Conservation (phyloP, 2,888 invertebrate genomes). For the Ligdia adustata region DNA sequence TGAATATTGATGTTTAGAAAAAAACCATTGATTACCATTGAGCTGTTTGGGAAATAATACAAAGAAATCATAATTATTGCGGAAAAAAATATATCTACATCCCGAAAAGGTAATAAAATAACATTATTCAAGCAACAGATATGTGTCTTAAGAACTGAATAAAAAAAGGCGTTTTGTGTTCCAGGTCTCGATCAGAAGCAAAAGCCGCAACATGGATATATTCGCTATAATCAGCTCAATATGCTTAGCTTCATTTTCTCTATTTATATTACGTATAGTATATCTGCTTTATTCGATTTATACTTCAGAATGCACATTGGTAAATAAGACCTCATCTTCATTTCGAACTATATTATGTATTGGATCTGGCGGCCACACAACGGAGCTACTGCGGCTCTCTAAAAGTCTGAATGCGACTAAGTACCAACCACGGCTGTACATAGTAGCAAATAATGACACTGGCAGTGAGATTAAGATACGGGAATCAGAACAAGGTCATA, state of each 20-base stretch:
- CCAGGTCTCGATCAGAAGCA: not conserved
- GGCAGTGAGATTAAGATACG: slow-evolving; percentile 89
- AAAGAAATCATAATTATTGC: too few species aligned
- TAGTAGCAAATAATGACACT: slow-evolving; percentile 90
- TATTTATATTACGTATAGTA: slow-evolving; percentile 37
- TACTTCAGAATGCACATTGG: slow-evolving; percentile 49
- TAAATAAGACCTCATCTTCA: slow-evolving; percentile 40
- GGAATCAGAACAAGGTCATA: slow-evolving; percentile 67
- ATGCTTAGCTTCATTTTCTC: slow-evolving; percentile 14
- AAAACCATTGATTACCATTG: too few species aligned
- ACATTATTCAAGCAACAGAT: too few species aligned
- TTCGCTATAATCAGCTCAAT: slow-evolving; percentile 13
- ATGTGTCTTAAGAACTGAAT: too few species aligned
- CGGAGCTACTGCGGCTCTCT: slow-evolving; percentile 94
- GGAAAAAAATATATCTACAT: too few species aligned
- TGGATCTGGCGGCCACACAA: slow-evolving; percentile 96
- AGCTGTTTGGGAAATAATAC: too few species aligned
- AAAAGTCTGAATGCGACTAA: slow-evolving; percentile 84
- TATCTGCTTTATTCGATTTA: slow-evolving; percentile 54
- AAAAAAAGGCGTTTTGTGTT: too few species aligned
- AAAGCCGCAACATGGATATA: slow-evolving; percentile 13
- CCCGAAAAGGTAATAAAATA: too few species aligned
- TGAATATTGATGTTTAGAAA: too few species aligned
- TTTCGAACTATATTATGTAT: slow-evolving; percentile 86
- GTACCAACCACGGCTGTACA: slow-evolving; percentile 90